These are phyloP conservation scores for Oreocharis arfaki DNA, from an alignment of 2,113 vertebrate genomes.

Conservation along the genomic window DNA sequence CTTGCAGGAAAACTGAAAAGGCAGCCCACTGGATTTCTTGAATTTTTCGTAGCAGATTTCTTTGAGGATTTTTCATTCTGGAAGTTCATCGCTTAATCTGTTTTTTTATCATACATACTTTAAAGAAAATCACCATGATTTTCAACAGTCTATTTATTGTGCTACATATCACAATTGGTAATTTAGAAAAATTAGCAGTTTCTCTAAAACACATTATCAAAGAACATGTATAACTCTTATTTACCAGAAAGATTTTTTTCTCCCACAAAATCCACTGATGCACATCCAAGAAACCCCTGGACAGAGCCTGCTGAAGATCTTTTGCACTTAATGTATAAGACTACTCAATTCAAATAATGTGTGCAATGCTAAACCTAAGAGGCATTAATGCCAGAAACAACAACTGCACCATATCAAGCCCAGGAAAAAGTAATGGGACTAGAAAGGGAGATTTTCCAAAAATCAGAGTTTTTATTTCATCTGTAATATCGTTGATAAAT, in stretches of 20 bases:
- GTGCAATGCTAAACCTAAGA: slow-evolving; percentile 30
- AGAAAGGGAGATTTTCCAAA: slow-evolving; percentile 64
- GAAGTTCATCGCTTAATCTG: background rate
- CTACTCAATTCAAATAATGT: slow-evolving; percentile 49
- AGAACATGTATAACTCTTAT: background rate
- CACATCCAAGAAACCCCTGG: slow-evolving; percentile 59
- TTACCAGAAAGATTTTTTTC: slow-evolving; percentile 29
- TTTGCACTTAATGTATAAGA: slow-evolving; percentile 63
- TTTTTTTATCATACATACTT: background rate
- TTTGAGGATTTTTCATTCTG: background rate
- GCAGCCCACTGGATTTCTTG: background rate
- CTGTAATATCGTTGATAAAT: slow-evolving; percentile 64
- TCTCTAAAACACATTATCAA: slow-evolving; percentile 46
- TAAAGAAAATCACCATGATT: slow-evolving; percentile 28
- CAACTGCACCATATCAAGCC: slow-evolving; percentile 61
- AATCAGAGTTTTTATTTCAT: slow-evolving; percentile 67
- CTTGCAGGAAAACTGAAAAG: background rate
- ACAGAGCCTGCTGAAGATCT: slow-evolving; percentile 51
- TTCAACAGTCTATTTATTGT: slow-evolving; percentile 43
- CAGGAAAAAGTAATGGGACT: slow-evolving; percentile 51
- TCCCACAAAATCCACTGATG: slow-evolving; percentile 52
- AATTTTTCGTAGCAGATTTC: background rate
- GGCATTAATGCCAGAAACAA: slow-evolving; percentile 64
- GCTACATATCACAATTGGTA: slow-evolving; percentile 26
- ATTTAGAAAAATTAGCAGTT: slow-evolving; percentile 47